Percentiles rank a stretch among this genome's conserved stretches.
Conservation (phyloP, 2,888 invertebrate species). For the Ferrisia virgata region DNA sequence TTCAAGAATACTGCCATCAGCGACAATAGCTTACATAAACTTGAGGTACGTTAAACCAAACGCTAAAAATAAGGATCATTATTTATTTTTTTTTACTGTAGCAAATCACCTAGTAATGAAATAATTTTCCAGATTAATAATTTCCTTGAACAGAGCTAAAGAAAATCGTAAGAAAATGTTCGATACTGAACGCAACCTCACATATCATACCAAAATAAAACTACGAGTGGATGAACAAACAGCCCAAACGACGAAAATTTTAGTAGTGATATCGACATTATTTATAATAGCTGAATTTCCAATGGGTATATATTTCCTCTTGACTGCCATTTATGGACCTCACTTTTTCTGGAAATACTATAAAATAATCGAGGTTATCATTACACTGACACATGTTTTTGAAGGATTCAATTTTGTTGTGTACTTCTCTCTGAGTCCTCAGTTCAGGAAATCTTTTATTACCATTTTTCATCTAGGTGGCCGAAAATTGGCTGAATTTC, state of each 20-base stretch:
- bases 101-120: too few species aligned
- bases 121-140: too few species aligned
- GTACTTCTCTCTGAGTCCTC: not conserved
- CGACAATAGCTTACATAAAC: not conserved
- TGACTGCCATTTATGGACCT: not conserved
- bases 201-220: too few species aligned
- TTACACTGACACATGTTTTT: not conserved
- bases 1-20: not conserved
- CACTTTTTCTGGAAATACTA: not conserved
- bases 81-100: too few species aligned
- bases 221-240: too few species aligned
- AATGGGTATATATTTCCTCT: slow-evolving; percentile 74
- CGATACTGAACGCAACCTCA: too few species aligned
- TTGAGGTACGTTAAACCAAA: too few species aligned
- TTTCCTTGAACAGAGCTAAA: too few species aligned
- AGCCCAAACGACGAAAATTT: slow-evolving; percentile 66
- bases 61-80: too few species aligned
- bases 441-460: not conserved
- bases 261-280: slow-evolving; percentile 79
- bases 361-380: not conserved
- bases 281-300: slow-evolving; percentile 88
- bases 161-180: too few species aligned
- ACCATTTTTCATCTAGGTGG: too few species aligned
- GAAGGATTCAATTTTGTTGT: not conserved
- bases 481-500: too few species aligned